Conservation (phyloP, 2,113 vertebrate species). For the Paradoxurus hermaphroditus region DNA sequence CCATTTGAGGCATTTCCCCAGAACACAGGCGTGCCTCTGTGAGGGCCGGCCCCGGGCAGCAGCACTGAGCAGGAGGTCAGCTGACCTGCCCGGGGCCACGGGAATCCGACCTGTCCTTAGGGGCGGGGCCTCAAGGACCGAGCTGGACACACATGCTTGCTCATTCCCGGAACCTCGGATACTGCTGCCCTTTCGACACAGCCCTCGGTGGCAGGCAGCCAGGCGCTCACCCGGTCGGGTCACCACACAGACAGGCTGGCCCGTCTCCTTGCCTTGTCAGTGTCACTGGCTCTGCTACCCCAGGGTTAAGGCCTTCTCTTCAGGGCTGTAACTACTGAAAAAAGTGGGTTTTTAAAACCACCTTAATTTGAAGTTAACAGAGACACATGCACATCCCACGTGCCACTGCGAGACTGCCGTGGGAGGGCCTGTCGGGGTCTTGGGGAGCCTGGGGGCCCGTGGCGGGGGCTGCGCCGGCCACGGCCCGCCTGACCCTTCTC, state of each 20-base stretch:
- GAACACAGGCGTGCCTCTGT: neutral
- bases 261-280: rapidly evolving
- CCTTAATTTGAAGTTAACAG: neutral
- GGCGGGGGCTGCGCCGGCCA: neutral
- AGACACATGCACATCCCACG: rapidly evolving
- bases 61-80: rapidly evolving
- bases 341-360: neutral
- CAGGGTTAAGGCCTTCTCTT: neutral
- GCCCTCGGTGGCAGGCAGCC: rapidly evolving
- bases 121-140: neutral
- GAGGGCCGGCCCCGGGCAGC: neutral
- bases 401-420: neutral
- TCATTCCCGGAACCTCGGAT: too few relatives aligned
- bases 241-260: rapidly evolving
- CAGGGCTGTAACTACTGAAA: rapidly evolving
- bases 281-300: neutral
- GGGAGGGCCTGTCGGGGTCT: neutral
- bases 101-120: neutral
- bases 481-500: neutral
- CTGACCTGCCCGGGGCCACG: neutral
- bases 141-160: neutral
- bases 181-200: neutral
- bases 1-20: neutral
- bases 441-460: neutral
- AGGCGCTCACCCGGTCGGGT: rapidly evolving